Evolutionary conservation across 2,888 invertebrate species (phyloP), one percentile per base, ranked within the genome.

Genomic region (Amphipyra tragopoginis): DNA sequence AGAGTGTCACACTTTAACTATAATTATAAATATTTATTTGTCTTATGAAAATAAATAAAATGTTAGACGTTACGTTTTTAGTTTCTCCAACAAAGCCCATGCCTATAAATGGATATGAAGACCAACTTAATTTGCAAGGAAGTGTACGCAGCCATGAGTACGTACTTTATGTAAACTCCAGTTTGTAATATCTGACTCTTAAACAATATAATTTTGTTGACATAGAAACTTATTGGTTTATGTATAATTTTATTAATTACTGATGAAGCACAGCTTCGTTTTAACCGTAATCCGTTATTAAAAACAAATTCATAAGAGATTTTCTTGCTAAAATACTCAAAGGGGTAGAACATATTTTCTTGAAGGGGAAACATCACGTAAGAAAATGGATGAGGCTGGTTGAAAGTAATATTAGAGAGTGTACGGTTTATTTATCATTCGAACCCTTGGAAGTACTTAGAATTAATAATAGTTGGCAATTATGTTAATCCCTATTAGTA

Each of bases 181-280:
- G 82, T 82, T 86, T 81, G 83, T 82, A 87, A 90, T 90, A 88
- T 87, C 83, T 78, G 75, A 78, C 81, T 70, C 74, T 78, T 77
- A 85, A 86, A 87, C 85, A 82, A 83, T 87, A 84, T 86, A 84
- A 84, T 85, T 81, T 83, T 86, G 84, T 85, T 87, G 81, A 84
- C 83, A 84, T 75, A 79, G 69, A 77, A 79, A 77, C 75, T 82
- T 82, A 80, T 77, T 78, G 80, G 63, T 70, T 59, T 65, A 56
- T 61, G 68, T 14, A 70, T 80, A 73, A 66, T 56, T 74, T 29
- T 29, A 29, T 29, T 29, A 73, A 81, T 82, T 84, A 77, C 79
- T 74, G 39, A 53, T 40, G 11, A 43, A 51, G 42, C n/a, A 38
- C 56, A 39, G 39, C 56, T 48, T 67, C 29, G 53, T 57, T 61